Percentiles rank a stretch among this genome's conserved stretches.
phyloP scores from a whole-genome alignment of 2,888 invertebrate genomes.

The Marronus borbonicus region DNA sequence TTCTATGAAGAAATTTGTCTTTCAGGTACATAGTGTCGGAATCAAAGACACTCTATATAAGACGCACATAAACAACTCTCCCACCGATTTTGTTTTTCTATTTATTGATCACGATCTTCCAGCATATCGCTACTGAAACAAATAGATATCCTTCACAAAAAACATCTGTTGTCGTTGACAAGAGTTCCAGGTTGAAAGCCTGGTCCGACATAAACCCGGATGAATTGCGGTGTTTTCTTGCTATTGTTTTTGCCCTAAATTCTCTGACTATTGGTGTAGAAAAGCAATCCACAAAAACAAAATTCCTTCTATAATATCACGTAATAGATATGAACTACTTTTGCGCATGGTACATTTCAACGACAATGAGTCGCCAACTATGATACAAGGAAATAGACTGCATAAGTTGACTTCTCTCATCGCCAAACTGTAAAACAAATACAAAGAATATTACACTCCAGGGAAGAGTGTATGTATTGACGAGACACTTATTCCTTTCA shows the following conservation, averaged over 20 bases:
- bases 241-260: not conserved
- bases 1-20: too few species aligned
- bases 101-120: not conserved
- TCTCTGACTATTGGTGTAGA: not conserved
- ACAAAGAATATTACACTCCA: not conserved
- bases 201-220: not conserved
- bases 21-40: too few species aligned
- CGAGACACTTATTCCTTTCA: slow-evolving; percentile 9
- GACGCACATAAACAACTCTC: too few species aligned
- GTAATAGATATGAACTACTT: not conserved
- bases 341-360: not conserved
- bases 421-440: not conserved
- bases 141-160: not conserved
- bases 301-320: slow-evolving; percentile 1
- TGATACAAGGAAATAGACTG: not conserved
- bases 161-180: not conserved
- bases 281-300: not conserved
- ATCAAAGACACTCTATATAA: too few species aligned
- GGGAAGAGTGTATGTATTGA: slow-evolving; percentile 6
- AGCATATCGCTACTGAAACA: not conserved
- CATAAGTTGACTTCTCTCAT: slow-evolving; percentile 6
- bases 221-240: not conserved
- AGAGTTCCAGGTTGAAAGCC: not conserved
- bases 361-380: not conserved
- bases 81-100: not conserved